These are phyloP conservation scores for Trachelus iudaicus DNA, from an alignment of 2,888 invertebrate genomes.

Conservation along the genomic window DNA sequence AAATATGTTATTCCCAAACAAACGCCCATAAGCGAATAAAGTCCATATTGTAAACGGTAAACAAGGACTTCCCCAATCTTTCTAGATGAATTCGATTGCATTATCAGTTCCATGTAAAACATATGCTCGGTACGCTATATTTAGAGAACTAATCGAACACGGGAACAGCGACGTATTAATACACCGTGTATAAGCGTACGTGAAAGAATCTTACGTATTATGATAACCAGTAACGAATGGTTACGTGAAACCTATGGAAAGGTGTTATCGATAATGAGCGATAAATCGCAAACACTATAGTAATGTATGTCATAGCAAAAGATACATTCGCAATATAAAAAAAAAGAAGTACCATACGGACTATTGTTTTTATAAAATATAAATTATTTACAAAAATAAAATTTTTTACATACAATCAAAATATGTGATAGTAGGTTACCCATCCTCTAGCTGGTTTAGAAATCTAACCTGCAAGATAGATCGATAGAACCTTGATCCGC, in stretches of 20 bases:
- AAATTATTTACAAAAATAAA: not conserved
- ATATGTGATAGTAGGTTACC: not conserved
- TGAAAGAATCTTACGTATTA: too few species aligned
- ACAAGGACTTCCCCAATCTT: too few species aligned
- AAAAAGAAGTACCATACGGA: not conserved
- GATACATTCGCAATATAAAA: not conserved
- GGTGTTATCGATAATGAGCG: not conserved
- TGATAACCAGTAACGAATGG: not conserved
- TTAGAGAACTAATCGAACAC: too few species aligned
- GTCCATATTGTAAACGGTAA: too few species aligned
- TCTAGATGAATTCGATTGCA: too few species aligned
- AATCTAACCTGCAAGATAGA: not conserved
- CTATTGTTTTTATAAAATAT: not conserved
- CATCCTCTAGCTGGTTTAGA: not conserved
- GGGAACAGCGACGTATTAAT: too few species aligned
- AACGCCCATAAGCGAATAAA: too few species aligned
- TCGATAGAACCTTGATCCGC: conserved; percentile 17
- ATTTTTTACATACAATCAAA: not conserved
- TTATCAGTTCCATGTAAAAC: too few species aligned
- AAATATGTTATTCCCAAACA: not conserved
- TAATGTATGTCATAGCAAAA: not conserved
- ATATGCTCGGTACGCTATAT: too few species aligned
- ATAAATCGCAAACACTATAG: not conserved
- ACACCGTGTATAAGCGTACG: too few species aligned
- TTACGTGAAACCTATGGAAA: not conserved